Evolutionary conservation across 2,888 invertebrate species (phyloP).

Genomic region (Limnephilus rhombicus): DNA sequence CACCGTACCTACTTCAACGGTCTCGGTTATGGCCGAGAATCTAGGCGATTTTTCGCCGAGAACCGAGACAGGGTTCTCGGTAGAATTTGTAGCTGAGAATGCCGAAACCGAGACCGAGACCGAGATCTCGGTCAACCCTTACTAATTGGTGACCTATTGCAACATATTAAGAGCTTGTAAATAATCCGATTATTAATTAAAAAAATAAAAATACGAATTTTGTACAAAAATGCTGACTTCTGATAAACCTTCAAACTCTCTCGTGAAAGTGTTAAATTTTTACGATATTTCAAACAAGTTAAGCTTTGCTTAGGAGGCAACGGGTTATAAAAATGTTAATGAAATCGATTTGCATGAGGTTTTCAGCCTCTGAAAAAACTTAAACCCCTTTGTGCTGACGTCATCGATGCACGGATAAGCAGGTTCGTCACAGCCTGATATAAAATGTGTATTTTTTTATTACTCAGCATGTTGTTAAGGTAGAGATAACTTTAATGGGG

Average conservation of each 20-base stretch:
- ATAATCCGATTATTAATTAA: no score
- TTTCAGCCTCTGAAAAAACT: neutral
- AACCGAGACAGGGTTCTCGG: no score
- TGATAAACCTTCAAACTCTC: neutral
- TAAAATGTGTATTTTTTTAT: neutral
- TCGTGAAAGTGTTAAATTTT: neutral
- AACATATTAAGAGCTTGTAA: no score
- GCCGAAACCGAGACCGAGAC: no score
- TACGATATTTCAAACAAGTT: neutral
- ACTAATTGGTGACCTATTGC: no score
- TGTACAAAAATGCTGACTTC: no score
- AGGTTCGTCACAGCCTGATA: constrained; percentile 3
- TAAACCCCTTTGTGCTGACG: neutral
- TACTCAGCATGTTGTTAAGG: constrained; percentile 6
- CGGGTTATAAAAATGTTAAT: neutral
- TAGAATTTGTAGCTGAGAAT: no score
- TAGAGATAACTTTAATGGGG: neutral
- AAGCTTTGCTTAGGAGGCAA: neutral
- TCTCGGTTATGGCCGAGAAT: no score
- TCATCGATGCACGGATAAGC: constrained; percentile 14
- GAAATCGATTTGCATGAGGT: neutral
- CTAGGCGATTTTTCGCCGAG: no score
- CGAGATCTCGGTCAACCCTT: no score
- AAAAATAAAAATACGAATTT: no score
- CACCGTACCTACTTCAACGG: no score